phyloP scores from a whole-genome alignment of 2,113 vertebrate genomes.

The Leptocoma aspasia region DNA sequence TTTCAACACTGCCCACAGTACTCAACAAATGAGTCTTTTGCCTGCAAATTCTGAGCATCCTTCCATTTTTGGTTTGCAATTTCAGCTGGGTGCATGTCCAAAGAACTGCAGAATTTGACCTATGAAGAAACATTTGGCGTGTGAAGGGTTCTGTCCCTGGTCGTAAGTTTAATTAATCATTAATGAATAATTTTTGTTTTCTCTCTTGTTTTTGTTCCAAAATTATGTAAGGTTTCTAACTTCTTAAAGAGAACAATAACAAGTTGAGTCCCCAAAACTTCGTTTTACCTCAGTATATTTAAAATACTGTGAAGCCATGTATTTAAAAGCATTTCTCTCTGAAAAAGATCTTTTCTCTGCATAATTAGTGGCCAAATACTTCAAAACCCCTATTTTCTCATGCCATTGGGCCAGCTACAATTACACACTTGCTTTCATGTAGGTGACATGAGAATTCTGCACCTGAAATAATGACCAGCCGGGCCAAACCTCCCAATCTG shows the following conservation, averaged over 20 bases:
- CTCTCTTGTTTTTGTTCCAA: not conserved
- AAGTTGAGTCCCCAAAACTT: not conserved
- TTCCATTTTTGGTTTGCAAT: not conserved
- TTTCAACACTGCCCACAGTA: not conserved
- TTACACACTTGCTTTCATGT: not conserved
- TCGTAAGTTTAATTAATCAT: not conserved
- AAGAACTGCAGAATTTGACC: not conserved
- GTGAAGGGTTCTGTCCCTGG: not conserved
- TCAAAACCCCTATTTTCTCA: not conserved
- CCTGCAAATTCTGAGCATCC: not conserved
- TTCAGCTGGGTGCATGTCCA: not conserved
- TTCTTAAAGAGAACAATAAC: not conserved
- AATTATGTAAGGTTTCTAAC: not conserved
- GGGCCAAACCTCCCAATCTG: not conserved
- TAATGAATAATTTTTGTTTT: not conserved
- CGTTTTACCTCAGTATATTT: not conserved
- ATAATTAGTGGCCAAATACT: not conserved
- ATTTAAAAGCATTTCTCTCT: not conserved
- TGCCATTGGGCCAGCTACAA: not conserved
- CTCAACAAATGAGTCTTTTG: not conserved
- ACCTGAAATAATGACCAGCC: not conserved
- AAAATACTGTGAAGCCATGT: not conserved
- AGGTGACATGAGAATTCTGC: not conserved
- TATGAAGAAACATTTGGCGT: not conserved
- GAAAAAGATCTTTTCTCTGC: not conserved